Conservation (phyloP, 1,140 invertebrate genomes). For the Papilio helenus region DNA sequence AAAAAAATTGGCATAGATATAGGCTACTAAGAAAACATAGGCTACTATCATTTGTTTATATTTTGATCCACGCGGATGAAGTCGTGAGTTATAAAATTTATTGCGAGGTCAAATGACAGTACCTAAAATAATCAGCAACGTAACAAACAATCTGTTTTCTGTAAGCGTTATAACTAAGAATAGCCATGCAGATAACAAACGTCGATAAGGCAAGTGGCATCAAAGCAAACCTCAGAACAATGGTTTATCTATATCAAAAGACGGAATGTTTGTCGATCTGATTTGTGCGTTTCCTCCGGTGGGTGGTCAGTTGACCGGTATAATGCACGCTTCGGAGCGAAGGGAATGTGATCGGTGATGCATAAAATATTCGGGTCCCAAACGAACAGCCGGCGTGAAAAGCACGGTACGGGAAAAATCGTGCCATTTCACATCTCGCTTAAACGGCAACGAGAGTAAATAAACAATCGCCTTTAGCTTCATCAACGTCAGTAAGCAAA, state of each 20-base stretch:
- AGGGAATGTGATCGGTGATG: conserved; percentile 68
- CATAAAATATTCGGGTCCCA: conserved; percentile 69
- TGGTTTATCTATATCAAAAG: conserved; percentile 65
- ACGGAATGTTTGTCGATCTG: conserved; percentile 76
- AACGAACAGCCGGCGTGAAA: conserved; percentile 43
- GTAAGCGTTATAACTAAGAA: neutral
- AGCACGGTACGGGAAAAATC: conserved; percentile 55
- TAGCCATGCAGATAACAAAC: neutral
- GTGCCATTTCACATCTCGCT: conserved; percentile 59
- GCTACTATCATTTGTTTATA: too few relatives aligned
- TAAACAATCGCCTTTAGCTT: conserved; percentile 25
- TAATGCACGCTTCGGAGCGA: conserved; percentile 69
- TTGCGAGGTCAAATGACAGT: too few relatives aligned
- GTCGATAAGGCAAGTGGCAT: conserved; percentile 44
- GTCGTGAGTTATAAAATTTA: too few relatives aligned
- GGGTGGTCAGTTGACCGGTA: conserved; percentile 78
- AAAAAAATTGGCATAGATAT: too few relatives aligned
- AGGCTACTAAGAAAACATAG: too few relatives aligned
- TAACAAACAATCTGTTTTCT: neutral
- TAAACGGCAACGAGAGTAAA: conserved; percentile 31
- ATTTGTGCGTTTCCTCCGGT: conserved; percentile 63
- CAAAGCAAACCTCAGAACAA: conserved; percentile 62
- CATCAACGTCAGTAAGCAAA: conserved; percentile 28
- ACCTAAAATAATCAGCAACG: neutral
- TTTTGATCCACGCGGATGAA: too few relatives aligned